Base-by-base conservation (phyloP, 2,797 vertebrate species). In the Garrulus glandarius region DNA sequence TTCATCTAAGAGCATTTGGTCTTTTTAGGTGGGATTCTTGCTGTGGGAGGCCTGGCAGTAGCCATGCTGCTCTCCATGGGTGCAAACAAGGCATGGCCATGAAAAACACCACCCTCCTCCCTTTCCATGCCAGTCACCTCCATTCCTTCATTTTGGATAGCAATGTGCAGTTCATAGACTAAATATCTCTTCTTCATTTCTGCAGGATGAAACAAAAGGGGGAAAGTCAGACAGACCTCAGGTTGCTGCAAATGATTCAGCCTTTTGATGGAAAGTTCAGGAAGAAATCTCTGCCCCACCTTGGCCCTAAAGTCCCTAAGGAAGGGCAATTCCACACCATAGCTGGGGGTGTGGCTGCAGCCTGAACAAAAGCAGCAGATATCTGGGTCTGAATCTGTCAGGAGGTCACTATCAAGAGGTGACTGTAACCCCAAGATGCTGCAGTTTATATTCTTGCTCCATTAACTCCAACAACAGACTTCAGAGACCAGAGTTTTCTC, bases 381-480 rank as follows among this genome's bases (percentile, higher is more conserved):
- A 22, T 56, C 44, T 69, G 82, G 63, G 50, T 59, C 39, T 78
- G 83, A 63, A 76, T 60, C 49, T 89, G 36, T 56, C 61, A 59
- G 39, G 43, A 75, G 68, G 79, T 78, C 9, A 3, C 70, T 81
- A 6, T 36, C 0, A 2, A 63, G 82, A 91, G 70, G 53, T 59
- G 74, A 34, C 82, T 65, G n/a, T 82, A 93, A 53, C 85, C 87
- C 63, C 43, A 92, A 87, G 70, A 83, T 83, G 53, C 60, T 86
- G 80, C 57, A 90, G 85, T 87, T 87, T 61, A 69, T 96, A 78
- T 92, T 85, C 87, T 59, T 91, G 71, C 79, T 75, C 82, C 91
- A 92, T 96, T 95, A 96, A 91, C 52, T 83, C 72, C 84, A 75
- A 86, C 59, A 93, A 79, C 55, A 90, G 89, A 46, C 74, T 86